Evolutionary conservation across 1,140 invertebrate species (phyloP), one percentile per base, ranked within the genome.

Genomic region (Pseudomyrmex concolor): DNA sequence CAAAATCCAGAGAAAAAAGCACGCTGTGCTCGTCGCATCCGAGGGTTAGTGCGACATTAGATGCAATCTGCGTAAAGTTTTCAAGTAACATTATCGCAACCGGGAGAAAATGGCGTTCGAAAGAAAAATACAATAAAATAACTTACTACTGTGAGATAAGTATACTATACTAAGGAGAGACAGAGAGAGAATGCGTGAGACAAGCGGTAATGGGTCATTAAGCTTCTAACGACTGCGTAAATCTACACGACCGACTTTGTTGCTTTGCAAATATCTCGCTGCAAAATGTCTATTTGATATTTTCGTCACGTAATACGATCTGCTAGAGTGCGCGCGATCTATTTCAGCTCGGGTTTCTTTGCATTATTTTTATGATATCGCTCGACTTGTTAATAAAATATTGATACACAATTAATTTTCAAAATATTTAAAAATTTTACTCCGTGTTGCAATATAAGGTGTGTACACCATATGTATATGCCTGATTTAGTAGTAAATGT

Each of bases 201-300:
- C 64, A 84, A 55, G 17, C 54, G n/a, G 64, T 80, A 80, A 84
- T 83, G 72, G 81, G 57, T 84, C 73, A 80, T 84, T 84, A 84
- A 80, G 63, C 50, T 62, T 70, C 54, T 63, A 84, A 84, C 57
- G 76, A 80, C 73, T 84, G 48, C 43, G 55, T 80, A 84, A 84
- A 84, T 84, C 74, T 80, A 76, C 55, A 63, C 17, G 43, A 64
- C 17, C 76, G 59, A 76, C 66, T 84, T 83, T 83, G 81, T 83
- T 84, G 55, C 64, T 71, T 12, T 15, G 19, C 62, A 68, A 63
- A 80, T 48, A 63, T 73, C 59, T 10, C 15, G 13, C 13, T 45
- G 34, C 25, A 15, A 60, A 80, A 80, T 60, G 57, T 54, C 59
- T 12, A 45, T n/a, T 43, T 34, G 68, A 73, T 68, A 63, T 73